These are phyloP conservation scores for Horisme vitalbata DNA, from an alignment of 2,888 invertebrate genomes.

Conservation along the genomic window DNA sequence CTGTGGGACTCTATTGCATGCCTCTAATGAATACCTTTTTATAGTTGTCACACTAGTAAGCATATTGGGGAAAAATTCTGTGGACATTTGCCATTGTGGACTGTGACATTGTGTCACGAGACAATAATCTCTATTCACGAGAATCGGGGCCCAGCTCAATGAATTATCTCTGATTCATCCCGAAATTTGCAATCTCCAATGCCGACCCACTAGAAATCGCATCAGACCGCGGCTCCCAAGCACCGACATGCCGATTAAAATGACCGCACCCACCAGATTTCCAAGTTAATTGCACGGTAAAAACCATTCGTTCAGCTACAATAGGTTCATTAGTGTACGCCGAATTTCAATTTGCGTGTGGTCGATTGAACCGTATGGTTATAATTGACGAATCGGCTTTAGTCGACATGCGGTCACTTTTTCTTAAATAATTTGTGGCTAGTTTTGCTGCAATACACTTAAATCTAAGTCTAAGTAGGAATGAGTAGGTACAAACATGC, in stretches of 20 bases:
- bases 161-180: not conserved
- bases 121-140: no score
- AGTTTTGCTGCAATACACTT: no score
- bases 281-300: conserved; percentile 62
- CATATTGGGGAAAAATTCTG: no score
- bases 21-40: no score
- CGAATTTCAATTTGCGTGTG: conserved; percentile 54
- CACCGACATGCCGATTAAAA: conserved; percentile 44
- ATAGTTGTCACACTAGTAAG: no score
- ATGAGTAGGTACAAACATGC: no score
- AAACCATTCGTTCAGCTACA: conserved; percentile 54
- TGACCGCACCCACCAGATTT: conserved; percentile 55
- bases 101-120: no score
- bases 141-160: no score
- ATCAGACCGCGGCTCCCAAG: conserved; percentile 16
- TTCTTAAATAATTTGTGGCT: not conserved
- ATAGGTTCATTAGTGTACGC: conserved; percentile 59
- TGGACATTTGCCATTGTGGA: no score
- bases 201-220: conserved; percentile 6
- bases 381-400: conserved; percentile 53
- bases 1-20: no score
- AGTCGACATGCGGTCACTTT: conserved; percentile 12
- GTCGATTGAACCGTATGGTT: conserved; percentile 42
- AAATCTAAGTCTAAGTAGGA: no score
- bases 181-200: no score